phyloP scores from a whole-genome alignment of 2,797 vertebrate genomes.

The Peromyscus melanophrys region DNA sequence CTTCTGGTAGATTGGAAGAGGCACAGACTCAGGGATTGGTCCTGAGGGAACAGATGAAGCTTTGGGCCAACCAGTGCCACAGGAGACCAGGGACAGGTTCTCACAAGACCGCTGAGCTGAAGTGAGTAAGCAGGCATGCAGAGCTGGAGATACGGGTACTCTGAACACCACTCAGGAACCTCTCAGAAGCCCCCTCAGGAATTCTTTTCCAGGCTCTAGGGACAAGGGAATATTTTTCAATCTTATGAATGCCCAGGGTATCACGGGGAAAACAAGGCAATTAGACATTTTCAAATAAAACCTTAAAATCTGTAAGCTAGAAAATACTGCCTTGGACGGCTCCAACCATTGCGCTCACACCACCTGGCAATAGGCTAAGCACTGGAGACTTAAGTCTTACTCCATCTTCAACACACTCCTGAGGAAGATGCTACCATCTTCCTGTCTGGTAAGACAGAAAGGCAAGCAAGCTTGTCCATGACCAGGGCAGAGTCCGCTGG shows the following conservation, averaged over 20 bases:
- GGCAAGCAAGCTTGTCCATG: not conserved
- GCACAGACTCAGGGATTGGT: constrained; percentile 64
- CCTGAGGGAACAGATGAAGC: constrained; percentile 75
- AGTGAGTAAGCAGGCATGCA: not conserved
- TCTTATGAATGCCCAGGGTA: not conserved
- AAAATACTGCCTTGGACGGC: not conserved
- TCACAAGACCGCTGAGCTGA: not conserved
- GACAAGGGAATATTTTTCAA: not conserved
- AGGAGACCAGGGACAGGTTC: constrained; percentile 31
- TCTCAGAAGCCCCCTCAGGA: not conserved
- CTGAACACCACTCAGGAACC: not conserved
- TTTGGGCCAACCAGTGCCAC: constrained; percentile 73
- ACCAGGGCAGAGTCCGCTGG: not conserved
- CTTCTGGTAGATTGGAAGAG: constrained; percentile 80
- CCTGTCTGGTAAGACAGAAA: not conserved
- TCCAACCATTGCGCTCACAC: not conserved
- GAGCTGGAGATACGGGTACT: not conserved
- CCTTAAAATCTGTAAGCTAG: constrained; percentile 10
- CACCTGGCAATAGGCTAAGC: not conserved
- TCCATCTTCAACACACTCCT: not conserved
- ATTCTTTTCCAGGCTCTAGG: not conserved
- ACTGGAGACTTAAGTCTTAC: not conserved
- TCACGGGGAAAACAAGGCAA: not conserved
- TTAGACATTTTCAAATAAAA: constrained; percentile 41
- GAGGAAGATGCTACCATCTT: not conserved